Evolutionary conservation across 30 jellyfish, hydroid and myxozoan species (phyloP).

Genomic region (Morbakka virulenta): DNA sequence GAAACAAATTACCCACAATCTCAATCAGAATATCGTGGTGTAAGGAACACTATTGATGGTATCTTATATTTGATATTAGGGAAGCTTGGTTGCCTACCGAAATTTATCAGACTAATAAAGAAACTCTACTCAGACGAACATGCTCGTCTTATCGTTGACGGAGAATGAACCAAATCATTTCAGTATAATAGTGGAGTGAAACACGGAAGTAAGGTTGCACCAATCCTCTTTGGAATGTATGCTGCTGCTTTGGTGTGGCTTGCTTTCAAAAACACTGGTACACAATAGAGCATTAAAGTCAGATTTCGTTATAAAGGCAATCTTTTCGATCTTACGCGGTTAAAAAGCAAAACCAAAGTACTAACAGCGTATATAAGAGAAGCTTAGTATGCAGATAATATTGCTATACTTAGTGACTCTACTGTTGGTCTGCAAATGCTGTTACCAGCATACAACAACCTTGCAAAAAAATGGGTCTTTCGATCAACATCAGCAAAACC

Average conservation of each 20-base stretch:
- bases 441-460: constrained; percentile 36
- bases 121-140: too few species aligned
- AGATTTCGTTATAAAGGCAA: constrained; percentile 56
- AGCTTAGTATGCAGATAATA: too few species aligned
- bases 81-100: constrained; percentile 68
- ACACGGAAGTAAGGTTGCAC: constrained; percentile 63
- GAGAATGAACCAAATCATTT: constrained; percentile 30
- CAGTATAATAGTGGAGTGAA: constrained; percentile 53
- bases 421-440: constrained; percentile 19
- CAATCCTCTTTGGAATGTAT: constrained; percentile 58
- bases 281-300: constrained; percentile 20
- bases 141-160: constrained; percentile 50
- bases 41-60: too few species aligned
- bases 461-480: too few species aligned
- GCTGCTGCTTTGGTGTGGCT: constrained; percentile 48
- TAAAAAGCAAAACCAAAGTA: too few species aligned
- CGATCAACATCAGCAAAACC: too few species aligned
- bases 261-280: constrained; percentile 31
- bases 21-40: constrained; percentile 52
- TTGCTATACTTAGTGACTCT: too few species aligned
- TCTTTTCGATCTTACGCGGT: constrained; percentile 47
- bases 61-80: too few species aligned
- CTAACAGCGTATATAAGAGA: too few species aligned
- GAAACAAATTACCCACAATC: constrained; percentile 40
- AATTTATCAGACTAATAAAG: constrained; percentile 34